These are phyloP conservation scores for Amblyornis subalaris DNA, from an alignment of 2,113 vertebrate species.

Conservation along the genomic window DNA sequence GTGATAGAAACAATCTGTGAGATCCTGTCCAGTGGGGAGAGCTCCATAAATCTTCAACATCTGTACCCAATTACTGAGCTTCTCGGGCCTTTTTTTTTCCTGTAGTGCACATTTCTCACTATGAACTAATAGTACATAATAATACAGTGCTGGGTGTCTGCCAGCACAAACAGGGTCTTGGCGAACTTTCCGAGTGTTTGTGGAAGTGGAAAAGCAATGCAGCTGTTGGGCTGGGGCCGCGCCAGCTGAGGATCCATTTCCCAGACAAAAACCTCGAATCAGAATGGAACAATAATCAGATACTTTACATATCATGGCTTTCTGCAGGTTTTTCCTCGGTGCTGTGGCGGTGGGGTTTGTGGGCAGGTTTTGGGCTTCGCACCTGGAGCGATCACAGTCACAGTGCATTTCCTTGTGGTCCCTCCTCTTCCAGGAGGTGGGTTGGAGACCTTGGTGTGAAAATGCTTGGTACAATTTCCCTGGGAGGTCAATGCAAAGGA, in stretches of 20 bases:
- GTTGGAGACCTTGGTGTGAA: not conserved
- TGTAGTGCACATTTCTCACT: slow-evolving; percentile 65
- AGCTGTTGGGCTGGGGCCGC: slow-evolving; percentile 62
- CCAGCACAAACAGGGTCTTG: slow-evolving; percentile 67
- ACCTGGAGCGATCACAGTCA: not conserved
- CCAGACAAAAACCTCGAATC: slow-evolving; percentile 28
- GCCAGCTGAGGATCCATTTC: slow-evolving; percentile 30
- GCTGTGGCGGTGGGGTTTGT: not conserved
- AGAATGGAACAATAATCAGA: slow-evolving; percentile 2
- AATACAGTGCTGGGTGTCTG: slow-evolving; percentile 60
- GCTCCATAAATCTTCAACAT: slow-evolving; percentile 54
- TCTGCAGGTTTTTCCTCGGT: not conserved
- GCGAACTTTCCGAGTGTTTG: slow-evolving; percentile 64
- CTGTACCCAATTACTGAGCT: slow-evolving; percentile 64
- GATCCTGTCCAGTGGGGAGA: slow-evolving; percentile 26
- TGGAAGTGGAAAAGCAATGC: slow-evolving; percentile 62
- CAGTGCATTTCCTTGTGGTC: not conserved
- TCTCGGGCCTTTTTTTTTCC: not conserved
- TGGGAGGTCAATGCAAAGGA: not conserved
- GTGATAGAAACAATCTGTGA: slow-evolving; percentile 56
- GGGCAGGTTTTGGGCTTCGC: not conserved
- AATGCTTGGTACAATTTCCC: not conserved
- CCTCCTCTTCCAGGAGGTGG: not conserved
- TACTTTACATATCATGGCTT: not conserved
- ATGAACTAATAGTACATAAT: slow-evolving; percentile 68